Conservation (phyloP, 2,888 invertebrate species). For the Hirudinaria manillensis region DNA sequence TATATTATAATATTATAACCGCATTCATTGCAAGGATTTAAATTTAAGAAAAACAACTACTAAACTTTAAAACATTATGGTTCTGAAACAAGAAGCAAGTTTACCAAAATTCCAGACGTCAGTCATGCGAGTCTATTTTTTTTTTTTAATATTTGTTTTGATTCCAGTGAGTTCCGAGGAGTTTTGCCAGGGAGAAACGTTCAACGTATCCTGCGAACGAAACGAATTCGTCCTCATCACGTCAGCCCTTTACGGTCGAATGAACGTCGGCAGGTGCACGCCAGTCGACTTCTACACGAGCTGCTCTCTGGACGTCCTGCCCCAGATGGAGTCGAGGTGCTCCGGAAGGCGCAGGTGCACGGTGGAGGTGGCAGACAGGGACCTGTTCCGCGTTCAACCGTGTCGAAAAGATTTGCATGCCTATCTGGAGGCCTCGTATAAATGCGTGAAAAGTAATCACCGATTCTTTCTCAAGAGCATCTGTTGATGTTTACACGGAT, state of each 20-base stretch:
- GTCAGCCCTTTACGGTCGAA: conserved; percentile 30
- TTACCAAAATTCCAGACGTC: too few relatives aligned
- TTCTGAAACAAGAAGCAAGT: too few relatives aligned
- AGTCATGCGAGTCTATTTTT: too few relatives aligned
- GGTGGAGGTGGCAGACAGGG: conserved; percentile 20
- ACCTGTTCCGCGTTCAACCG: conserved; percentile 25
- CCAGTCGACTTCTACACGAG: conserved; percentile 31
- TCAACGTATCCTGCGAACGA: conserved; percentile 25
- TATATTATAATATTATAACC: too few relatives aligned
- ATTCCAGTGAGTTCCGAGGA: conserved; percentile 1
- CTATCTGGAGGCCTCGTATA: conserved; percentile 30
- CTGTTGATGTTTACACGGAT: too few relatives aligned
- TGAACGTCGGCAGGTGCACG: conserved; percentile 28
- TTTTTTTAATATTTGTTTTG: too few relatives aligned
- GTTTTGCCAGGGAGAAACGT: conserved; percentile 27
- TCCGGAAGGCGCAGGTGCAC: conserved; percentile 28
- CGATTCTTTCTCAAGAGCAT: too few relatives aligned
- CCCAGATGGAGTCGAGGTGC: conserved; percentile 26
- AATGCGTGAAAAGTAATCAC: conserved; percentile 26
- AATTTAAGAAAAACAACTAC: too few relatives aligned
- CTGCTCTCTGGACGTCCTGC: conserved; percentile 27
- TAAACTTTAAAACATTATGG: too few relatives aligned
- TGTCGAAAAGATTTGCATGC: conserved; percentile 29
- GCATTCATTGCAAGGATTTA: too few relatives aligned
- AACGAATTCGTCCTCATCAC: conserved; percentile 31